A percentile compares a stretch with the other conserved stretches of the same genome.
Evolutionary conservation across 1,140 invertebrate species (phyloP).

Genomic region (Tribolium castaneum): DNA sequence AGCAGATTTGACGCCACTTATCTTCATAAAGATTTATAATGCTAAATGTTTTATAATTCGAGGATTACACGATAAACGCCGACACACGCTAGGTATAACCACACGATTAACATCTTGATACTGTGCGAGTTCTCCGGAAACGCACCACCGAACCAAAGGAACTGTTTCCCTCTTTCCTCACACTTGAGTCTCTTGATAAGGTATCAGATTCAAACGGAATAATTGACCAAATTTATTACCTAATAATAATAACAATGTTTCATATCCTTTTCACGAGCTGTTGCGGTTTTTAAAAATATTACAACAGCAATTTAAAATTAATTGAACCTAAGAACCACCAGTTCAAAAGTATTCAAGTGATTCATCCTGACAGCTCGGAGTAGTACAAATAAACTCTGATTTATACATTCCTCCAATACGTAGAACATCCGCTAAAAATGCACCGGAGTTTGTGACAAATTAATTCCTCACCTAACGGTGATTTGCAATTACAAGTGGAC

Average conservation of each 20-base stretch:
- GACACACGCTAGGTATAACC: not conserved
- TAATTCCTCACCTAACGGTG: not conserved
- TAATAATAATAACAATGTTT: too few species aligned
- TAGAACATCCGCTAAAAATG: not conserved
- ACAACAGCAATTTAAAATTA: too few species aligned
- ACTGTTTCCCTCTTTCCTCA: not conserved
- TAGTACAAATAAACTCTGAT: not conserved
- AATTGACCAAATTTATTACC: too few species aligned
- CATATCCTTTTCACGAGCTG: too few species aligned
- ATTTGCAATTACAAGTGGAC: too few species aligned
- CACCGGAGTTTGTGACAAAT: not conserved
- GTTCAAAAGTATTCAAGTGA: not conserved
- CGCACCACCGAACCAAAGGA: not conserved
- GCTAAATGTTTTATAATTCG: constrained; percentile 5
- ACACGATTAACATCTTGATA: not conserved
- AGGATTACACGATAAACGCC: constrained; percentile 7
- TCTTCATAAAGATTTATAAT: constrained; percentile 2
- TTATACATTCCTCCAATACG: not conserved
- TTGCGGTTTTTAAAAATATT: too few species aligned
- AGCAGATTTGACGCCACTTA: constrained; percentile 18
- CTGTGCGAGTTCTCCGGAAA: not conserved
- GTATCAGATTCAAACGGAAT: too few species aligned
- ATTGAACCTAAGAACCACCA: too few species aligned
- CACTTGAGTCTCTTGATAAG: not conserved
- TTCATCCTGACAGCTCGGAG: not conserved